Evolutionary conservation across 1,140 invertebrate genomes (phyloP).

Genomic region (Cryptotermes secundus): DNA sequence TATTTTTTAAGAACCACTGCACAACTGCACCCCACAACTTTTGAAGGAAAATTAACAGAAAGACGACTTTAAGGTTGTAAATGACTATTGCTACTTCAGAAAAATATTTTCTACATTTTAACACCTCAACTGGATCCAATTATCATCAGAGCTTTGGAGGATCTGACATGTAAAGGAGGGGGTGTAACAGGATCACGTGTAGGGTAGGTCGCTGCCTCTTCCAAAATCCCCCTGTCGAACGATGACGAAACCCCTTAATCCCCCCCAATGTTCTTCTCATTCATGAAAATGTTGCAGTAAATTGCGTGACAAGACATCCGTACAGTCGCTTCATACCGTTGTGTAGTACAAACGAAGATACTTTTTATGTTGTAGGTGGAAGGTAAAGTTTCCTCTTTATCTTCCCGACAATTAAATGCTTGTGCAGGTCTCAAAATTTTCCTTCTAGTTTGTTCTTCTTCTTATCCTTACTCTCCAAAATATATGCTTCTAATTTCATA

Average conservation of each 20-base stretch:
- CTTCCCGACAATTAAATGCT: too few relatives aligned
- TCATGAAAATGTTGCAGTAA: background rate
- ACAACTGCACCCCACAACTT: too few relatives aligned
- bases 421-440: too few relatives aligned
- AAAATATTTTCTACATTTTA: background rate
- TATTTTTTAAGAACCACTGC: too few relatives aligned
- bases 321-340: background rate
- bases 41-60: background rate
- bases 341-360: too few relatives aligned
- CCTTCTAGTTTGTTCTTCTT: too few relatives aligned
- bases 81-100: background rate
- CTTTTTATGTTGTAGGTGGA: too few relatives aligned
- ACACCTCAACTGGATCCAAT: background rate
- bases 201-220: conserved; percentile 1
- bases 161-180: background rate
- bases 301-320: background rate
- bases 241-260: conserved; percentile 4
- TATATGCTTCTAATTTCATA: too few relatives aligned
- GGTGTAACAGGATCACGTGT: background rate
- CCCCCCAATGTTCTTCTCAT: background rate
- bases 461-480: too few relatives aligned
- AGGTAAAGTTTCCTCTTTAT: too few relatives aligned
- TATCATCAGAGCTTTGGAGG: background rate
- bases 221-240: background rate
- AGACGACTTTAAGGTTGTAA: background rate